Percentiles rank a stretch among this genome's conserved stretches.
Evolutionary conservation across 2,113 vertebrate species (phyloP).

Genomic region (Pomatostomus ruficeps): DNA sequence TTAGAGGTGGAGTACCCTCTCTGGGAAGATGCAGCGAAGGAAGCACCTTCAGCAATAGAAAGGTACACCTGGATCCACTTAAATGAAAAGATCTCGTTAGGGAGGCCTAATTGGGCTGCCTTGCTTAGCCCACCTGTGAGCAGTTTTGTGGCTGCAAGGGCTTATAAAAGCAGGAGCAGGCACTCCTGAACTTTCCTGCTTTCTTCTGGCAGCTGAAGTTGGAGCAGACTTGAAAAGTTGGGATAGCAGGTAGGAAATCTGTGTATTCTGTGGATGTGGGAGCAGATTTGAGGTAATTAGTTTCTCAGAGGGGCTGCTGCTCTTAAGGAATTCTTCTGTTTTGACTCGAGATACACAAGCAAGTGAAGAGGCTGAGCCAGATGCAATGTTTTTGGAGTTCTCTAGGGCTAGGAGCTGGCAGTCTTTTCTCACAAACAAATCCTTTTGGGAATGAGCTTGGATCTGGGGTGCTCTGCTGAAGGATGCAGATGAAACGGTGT

Average conservation of each 20-base stretch:
- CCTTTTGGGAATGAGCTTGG: neutral
- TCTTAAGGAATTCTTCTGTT: neutral
- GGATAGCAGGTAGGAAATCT: neutral
- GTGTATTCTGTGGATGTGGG: neutral
- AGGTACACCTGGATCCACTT: slow-evolving; percentile 35
- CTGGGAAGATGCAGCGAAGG: neutral
- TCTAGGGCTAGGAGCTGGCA: neutral
- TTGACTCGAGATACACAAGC: rapidly evolving
- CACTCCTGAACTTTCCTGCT: rapidly evolving
- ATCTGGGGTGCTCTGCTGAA: neutral
- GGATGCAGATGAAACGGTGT: neutral
- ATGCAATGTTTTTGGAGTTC: neutral
- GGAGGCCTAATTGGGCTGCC: neutral
- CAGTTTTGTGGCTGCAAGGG: neutral
- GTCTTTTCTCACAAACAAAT: neutral
- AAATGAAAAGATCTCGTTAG: neutral
- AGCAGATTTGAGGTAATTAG: neutral
- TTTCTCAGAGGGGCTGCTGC: neutral
- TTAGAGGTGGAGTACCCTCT: neutral
- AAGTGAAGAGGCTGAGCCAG: neutral
- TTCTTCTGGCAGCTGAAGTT: neutral
- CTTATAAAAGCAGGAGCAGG: neutral
- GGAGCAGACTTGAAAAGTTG: neutral
- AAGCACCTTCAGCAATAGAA: neutral
- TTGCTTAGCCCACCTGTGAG: neutral